phyloP scores from a whole-genome alignment of 2,888 invertebrate species.

The Panorpa germanica region DNA sequence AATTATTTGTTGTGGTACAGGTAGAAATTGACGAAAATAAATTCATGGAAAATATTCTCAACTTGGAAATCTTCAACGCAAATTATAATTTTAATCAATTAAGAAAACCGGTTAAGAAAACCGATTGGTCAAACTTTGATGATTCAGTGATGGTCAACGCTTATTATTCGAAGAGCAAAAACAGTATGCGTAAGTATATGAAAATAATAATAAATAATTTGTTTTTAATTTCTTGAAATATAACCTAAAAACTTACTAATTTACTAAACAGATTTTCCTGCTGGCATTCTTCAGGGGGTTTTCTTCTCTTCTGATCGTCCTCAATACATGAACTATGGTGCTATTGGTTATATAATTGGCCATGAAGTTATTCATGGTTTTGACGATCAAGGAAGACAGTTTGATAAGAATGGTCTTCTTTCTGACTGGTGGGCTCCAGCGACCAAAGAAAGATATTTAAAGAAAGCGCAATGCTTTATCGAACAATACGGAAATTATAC shows the following conservation, averaged over 20 bases:
- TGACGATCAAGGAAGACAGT: constrained; percentile 79
- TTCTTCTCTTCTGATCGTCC: constrained; percentile 82
- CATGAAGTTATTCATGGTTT: constrained; percentile 88
- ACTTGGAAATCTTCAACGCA: constrained; percentile 61
- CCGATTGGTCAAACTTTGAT: constrained; percentile 71
- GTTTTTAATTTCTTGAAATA: constrained; percentile 15
- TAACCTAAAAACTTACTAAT: constrained; percentile 22
- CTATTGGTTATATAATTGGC: constrained; percentile 80
- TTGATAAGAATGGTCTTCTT: constrained; percentile 79
- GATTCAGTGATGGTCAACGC: constrained; percentile 73
- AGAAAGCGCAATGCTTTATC: constrained; percentile 78
- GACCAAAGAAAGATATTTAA: constrained; percentile 66
- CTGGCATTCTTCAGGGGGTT: constrained; percentile 80
- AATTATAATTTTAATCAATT: constrained; percentile 61
- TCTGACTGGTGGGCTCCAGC: constrained; percentile 83
- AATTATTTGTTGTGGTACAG: constrained; percentile 1
- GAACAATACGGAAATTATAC: constrained; percentile 86
- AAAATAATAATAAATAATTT: constrained; percentile 22
- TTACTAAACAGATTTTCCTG: constrained; percentile 65
- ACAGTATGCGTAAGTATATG: constrained; percentile 63
- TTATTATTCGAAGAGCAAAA: constrained; percentile 70
- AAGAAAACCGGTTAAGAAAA: constrained; percentile 63
- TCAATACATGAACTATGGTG: constrained; percentile 81
- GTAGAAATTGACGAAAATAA: constrained; percentile 43
- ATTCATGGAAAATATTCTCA: constrained; percentile 57